Conservation (phyloP, 2,797 vertebrate species). For the Sarcophilus harrisii region DNA sequence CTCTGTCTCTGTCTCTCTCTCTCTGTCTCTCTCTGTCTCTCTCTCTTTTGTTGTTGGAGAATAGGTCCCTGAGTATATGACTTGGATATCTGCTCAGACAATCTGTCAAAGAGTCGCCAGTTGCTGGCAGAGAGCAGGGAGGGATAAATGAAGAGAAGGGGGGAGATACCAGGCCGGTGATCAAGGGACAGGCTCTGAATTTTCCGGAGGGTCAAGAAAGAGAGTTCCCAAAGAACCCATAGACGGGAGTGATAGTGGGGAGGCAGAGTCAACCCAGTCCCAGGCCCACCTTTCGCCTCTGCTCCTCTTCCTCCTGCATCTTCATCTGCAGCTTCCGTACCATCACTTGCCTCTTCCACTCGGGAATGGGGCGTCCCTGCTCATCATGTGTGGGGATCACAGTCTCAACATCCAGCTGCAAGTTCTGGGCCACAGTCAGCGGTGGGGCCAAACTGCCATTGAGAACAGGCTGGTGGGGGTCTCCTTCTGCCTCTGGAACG, state of each 20-base stretch:
- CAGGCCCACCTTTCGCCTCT: constrained; percentile 91
- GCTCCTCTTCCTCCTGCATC: constrained; percentile 97
- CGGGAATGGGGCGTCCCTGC: constrained; percentile 93
- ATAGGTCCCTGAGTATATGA: background rate
- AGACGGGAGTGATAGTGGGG: background rate
- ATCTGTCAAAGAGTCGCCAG: background rate
- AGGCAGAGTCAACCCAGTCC: background rate
- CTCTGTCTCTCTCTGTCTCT: no score
- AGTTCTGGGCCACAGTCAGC: constrained; percentile 81
- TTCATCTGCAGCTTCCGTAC: constrained; percentile 95
- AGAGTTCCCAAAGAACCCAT: background rate
- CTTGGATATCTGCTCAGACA: background rate
- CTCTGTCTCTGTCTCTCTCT: no score
- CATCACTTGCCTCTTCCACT: constrained; percentile 98
- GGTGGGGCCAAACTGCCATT: constrained; percentile 89
- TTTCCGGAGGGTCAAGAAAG: background rate
- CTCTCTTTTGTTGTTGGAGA: background rate
- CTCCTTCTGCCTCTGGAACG: constrained; percentile 75
- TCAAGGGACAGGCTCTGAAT: background rate
- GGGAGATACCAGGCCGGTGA: background rate
- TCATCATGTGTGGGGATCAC: constrained; percentile 94
- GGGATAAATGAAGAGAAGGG: background rate
- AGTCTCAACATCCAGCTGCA: constrained; percentile 88
- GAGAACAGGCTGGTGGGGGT: constrained; percentile 86
- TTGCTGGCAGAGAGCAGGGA: background rate